A percentile compares a stretch with the other conserved stretches of the same genome.
phyloP scores from a whole-genome alignment of 2,113 vertebrate genomes.

The Albula glossodonta region DNA sequence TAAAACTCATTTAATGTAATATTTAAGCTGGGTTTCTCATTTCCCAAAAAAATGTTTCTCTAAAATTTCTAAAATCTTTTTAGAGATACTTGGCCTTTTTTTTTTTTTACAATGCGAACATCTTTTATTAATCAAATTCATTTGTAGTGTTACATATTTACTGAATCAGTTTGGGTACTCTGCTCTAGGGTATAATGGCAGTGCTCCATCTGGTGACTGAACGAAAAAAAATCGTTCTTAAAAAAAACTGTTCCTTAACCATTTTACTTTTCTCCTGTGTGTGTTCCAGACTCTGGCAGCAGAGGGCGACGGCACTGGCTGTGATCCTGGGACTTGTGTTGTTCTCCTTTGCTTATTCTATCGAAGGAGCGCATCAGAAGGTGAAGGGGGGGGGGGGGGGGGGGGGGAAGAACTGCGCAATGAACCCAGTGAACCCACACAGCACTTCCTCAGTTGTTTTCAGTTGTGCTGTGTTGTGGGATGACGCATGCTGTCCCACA shows the following conservation, averaged over 20 bases:
- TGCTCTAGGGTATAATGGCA: too few species aligned
- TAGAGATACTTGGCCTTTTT: too few species aligned
- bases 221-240: too few species aligned
- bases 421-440: background rate
- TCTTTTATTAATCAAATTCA: too few species aligned
- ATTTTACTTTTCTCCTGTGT: background rate
- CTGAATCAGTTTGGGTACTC: too few species aligned
- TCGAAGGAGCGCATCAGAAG: constrained; percentile 86
- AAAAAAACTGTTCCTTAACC: background rate
- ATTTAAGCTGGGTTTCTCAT: too few species aligned
- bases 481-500: background rate
- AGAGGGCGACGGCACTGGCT: constrained; percentile 71
- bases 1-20: too few species aligned
- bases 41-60: too few species aligned
- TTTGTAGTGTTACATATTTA: too few species aligned
- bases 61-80: too few species aligned
- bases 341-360: constrained; percentile 75
- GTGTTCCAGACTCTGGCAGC: constrained; percentile 77
- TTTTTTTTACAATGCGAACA: too few species aligned
- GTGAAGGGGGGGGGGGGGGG: constrained; percentile 55
- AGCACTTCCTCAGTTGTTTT: background rate
- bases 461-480: background rate
- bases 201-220: too few species aligned
- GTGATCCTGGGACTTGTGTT: constrained; percentile 69
- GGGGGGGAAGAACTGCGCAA: background rate